Base-by-base conservation (phyloP, 35 echinoderm and acorn worm species). In the Chiridota heheva region DNA sequence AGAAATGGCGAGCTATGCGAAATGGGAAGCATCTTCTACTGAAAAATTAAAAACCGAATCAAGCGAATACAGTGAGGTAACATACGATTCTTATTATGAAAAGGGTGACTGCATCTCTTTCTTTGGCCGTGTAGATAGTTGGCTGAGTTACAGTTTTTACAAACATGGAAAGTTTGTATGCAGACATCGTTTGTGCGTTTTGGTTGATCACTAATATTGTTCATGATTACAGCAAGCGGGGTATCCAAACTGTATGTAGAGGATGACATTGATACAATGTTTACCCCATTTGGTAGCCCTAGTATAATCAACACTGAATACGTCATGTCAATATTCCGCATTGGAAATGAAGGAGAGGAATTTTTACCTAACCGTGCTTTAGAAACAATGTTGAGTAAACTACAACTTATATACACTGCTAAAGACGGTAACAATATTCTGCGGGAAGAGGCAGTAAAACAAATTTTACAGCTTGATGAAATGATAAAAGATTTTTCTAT, bases 311-410 rank as follows among this genome's bases (percentile, higher is more conserved):
- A 92, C 49, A 60, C 67, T 2, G 60, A 27, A 20, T 80, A 46
- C 5, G 77, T 76, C 2, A 55, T 58, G 45, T 36, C 81, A 37
- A 49, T 78, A 2, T 92, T 92, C 67, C 66, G 42, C 32, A 73
- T 80, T 16, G 89, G 82, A 5, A 49, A 84, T 32, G 75, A 81
- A 12, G 89, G 75, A 15, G 60, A 39, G 16, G 89, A 92, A 46
- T 92, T 92, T 36, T 39, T 86, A 45, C 82, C 89, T 4, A 81
- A 86, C 31, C 74, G 89, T 5, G 82, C 69, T 35, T 38, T 90
- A 3, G 80, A 92, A 25, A 61, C 76, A 16, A 81, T 92, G 17
- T 36, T 72, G 12, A 85, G 57, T 27, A 73, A 70, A 35, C 67
- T 85, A 22, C 74, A 70, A 34, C 40, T 92, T n/a, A 92, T 92